Evolutionary conservation across 2,113 vertebrate genomes (phyloP).

Genomic region (Mola mola): DNA sequence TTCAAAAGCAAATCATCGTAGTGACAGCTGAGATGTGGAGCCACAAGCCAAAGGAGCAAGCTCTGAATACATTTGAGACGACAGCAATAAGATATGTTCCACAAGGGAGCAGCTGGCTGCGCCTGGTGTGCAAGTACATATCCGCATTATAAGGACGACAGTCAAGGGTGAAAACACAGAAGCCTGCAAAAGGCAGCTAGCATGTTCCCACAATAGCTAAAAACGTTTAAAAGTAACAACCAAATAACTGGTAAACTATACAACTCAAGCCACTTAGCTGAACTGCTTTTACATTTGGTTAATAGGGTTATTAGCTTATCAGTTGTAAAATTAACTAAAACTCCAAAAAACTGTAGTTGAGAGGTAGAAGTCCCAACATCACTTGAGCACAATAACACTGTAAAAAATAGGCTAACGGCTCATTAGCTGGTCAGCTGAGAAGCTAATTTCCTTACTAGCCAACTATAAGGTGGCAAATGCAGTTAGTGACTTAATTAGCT

Average conservation of each 20-base stretch:
- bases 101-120: background rate
- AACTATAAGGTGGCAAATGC: background rate
- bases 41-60: slow-evolving; percentile 3
- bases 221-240: background rate
- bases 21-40: slow-evolving; percentile 50
- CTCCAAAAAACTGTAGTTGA: too few relatives aligned
- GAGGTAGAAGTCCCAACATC: too few relatives aligned
- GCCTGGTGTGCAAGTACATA: background rate
- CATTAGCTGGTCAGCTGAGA: background rate
- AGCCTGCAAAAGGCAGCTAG: background rate
- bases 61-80: slow-evolving; percentile 14
- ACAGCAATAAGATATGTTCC: slow-evolving; percentile 17
- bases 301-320: too few relatives aligned
- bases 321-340: too few relatives aligned
- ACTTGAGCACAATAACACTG: too few relatives aligned
- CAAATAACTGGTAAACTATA: too few relatives aligned
- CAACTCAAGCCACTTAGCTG: too few relatives aligned
- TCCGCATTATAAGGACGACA: background rate
- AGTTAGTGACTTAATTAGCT: background rate
- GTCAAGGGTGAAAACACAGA: slow-evolving; percentile 2
- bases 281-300: too few relatives aligned
- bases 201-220: background rate
- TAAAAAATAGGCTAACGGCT: too few relatives aligned
- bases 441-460: background rate
- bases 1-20: slow-evolving; percentile 63